Base-by-base conservation (phyloP, 2,888 invertebrate genomes). In the Argyra leucocephala region DNA sequence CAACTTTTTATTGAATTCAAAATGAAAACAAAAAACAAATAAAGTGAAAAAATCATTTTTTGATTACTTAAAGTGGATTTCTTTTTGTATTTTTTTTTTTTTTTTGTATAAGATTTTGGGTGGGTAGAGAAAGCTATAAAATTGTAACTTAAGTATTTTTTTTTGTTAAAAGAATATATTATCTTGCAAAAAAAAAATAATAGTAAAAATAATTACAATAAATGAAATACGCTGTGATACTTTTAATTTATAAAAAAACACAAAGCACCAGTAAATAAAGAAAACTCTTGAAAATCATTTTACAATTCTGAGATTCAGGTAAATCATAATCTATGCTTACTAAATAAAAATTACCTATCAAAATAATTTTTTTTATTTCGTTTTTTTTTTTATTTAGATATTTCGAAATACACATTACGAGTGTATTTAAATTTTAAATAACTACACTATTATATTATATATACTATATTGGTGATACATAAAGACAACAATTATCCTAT, bases 121-220 rank as follows among this genome's bases (percentile, higher is more conserved):
- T 48, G 48, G 48, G 48, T 48, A 48, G 48, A n/a, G 48, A 48
- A 48, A 48, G 48, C 48, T 48, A 48, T 48, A 48, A 48, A 48
- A 48, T 3, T 31, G 5, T 48, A 48, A 48, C 48, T 48, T 48
- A 48, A 48, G 48, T n/a, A 48, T n/a, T 48, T 48, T n/a, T 15
- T 48, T 48, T 18, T 5, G 48, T 48, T 3, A 48, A 9, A 3
- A 48, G 18, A 37, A 37, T n/a, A 37, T 18, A 48, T 48, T 18
- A 48, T 18, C 12, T 48, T 48, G 5, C 12, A 18, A 48, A n/a
- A 48, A 9, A 5, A 5, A 6, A 48, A 12, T 31, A 10, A 31
- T 10, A 31, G 1, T 31, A 31, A 31, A 31, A 31, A 31, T 10
- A n/a, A n/a, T n/a, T n/a, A n/a, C n/a, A n/a, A n/a, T n/a, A n/a